These are phyloP conservation scores for Capitulum mitella DNA, from an alignment of 2,888 invertebrate species.

Conservation along the genomic window DNA sequence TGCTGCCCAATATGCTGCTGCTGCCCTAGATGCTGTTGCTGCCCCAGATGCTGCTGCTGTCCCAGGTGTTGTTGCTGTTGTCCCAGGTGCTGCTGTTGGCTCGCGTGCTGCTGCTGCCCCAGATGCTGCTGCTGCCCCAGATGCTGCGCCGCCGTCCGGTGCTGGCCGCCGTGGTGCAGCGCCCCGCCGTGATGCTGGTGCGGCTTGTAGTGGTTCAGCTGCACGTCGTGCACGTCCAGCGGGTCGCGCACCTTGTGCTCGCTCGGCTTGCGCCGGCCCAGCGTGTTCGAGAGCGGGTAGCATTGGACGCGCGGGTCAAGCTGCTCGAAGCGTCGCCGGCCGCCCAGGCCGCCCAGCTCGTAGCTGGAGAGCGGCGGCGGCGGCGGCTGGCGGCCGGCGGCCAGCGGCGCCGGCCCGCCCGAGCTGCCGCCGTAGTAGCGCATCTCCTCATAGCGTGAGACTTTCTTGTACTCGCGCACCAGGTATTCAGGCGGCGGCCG, in stretches of 20 bases:
- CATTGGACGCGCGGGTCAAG: conserved; percentile 20
- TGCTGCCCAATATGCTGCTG: conserved; percentile 27
- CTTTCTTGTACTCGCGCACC: conserved; percentile 24
- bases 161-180: neutral
- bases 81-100: conserved; percentile 28
- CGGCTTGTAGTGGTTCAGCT: conserved; percentile 7
- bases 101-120: conserved; percentile 27
- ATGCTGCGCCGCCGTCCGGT: neutral
- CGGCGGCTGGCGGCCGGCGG: neutral
- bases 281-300: neutral
- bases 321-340: conserved; percentile 20
- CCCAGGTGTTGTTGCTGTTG: conserved; percentile 22
- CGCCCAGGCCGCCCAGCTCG: conserved; percentile 7
- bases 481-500: conserved; percentile 4
- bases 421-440: conserved; percentile 12
- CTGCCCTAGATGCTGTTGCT: conserved; percentile 31
- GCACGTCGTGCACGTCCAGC: conserved; percentile 16
- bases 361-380: conserved; percentile 14
- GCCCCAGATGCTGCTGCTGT: conserved; percentile 6
- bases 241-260: conserved; percentile 23
- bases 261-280: neutral
- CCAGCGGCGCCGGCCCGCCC: neutral
- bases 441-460: conserved; percentile 22
- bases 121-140: conserved; percentile 18
- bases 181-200: neutral